These are phyloP conservation scores for Amphiprion clarkii DNA, from an alignment of 2,797 vertebrate species.

Conservation along the genomic window DNA sequence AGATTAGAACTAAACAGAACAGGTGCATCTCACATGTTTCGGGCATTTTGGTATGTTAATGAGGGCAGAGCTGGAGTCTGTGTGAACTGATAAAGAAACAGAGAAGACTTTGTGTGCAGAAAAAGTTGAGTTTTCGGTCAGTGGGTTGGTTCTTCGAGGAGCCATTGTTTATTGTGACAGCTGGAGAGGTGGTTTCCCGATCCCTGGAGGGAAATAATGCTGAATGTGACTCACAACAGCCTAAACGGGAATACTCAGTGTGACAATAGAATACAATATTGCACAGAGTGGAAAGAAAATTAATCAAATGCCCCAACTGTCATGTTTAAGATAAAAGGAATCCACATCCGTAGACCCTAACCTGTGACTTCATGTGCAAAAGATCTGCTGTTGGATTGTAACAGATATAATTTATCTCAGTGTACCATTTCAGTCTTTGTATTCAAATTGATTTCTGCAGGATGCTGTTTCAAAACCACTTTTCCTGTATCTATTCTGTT, in stretches of 20 bases:
- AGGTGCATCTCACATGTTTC: constrained; percentile 60
- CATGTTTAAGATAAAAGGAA: neutral
- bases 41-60: constrained; percentile 64
- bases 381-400: neutral
- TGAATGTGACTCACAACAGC: constrained; percentile 16
- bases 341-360: neutral
- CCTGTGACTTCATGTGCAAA: neutral
- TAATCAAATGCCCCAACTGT: constrained; percentile 5
- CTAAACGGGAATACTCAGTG: neutral
- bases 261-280: neutral
- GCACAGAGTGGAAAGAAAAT: neutral
- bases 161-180: constrained; percentile 55
- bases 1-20: constrained; percentile 56
- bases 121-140: constrained; percentile 58
- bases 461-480: constrained; percentile 7
- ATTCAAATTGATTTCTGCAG: constrained; percentile 12
- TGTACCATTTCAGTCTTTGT: neutral
- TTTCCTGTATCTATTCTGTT: constrained; percentile 7
- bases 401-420: neutral
- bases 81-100: constrained; percentile 66
- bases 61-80: constrained; percentile 44
- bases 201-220: constrained; percentile 17
- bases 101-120: constrained; percentile 62
- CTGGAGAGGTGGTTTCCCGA: constrained; percentile 29
- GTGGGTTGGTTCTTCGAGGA: constrained; percentile 37